Percentiles rank a stretch among this genome's conserved stretches.
These are phyloP conservation scores for Helicoverpa armigera DNA, from an alignment of 1,140 invertebrate genomes.

Conservation along the genomic window DNA sequence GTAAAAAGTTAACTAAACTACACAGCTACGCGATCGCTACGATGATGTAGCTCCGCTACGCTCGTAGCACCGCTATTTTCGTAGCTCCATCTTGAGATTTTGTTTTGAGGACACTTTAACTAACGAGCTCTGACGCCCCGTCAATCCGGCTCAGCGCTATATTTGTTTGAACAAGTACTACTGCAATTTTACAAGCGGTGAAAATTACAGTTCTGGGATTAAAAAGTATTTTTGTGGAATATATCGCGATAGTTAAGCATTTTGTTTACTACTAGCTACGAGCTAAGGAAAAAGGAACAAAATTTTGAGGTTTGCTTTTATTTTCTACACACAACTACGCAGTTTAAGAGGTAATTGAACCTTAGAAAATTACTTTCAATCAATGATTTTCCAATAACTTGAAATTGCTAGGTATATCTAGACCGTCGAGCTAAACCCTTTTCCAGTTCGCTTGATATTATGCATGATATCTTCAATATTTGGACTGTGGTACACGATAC, in stretches of 20 bases:
- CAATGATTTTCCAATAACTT: too few relatives aligned
- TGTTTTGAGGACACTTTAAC: constrained; percentile 51
- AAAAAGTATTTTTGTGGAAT: background rate
- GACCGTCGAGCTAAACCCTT: background rate
- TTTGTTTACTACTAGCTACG: too few relatives aligned
- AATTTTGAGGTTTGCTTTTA: too few relatives aligned
- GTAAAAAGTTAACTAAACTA: too few relatives aligned
- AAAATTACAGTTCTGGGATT: constrained; percentile 16
- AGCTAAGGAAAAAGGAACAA: too few relatives aligned
- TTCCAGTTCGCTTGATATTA: background rate
- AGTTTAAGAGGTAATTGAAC: too few relatives aligned
- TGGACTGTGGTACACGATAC: background rate
- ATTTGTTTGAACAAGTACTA: constrained; percentile 23
- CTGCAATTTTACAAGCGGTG: background rate
- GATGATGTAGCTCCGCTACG: background rate
- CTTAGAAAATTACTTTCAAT: too few relatives aligned
- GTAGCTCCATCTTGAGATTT: constrained; percentile 38
- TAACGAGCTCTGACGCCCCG: constrained; percentile 41
- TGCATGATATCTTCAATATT: background rate
- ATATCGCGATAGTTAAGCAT: background rate
- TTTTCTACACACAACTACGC: too few relatives aligned
- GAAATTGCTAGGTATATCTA: too few relatives aligned
- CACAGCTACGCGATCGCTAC: constrained; percentile 20
- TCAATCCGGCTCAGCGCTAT: constrained; percentile 39
- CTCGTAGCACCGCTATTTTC: constrained; percentile 14